These are phyloP conservation scores for Calameuta idolon DNA, from an alignment of 2,888 invertebrate species.

Conservation along the genomic window DNA sequence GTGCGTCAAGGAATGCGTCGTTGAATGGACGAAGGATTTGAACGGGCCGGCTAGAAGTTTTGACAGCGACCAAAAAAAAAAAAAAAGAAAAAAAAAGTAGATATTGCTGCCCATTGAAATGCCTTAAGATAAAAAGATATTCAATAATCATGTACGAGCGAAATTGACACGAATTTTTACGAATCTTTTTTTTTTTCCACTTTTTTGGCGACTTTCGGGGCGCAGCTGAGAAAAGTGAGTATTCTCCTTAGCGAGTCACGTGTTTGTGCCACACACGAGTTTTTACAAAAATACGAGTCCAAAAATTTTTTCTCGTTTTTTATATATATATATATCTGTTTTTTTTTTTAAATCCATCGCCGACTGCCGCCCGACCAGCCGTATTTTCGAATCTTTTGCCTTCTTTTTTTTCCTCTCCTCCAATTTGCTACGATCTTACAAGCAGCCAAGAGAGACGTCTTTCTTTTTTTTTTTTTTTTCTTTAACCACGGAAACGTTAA, in stretches of 20 bases:
- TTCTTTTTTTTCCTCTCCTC: constrained; percentile 27
- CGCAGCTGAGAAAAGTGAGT: constrained; percentile 65
- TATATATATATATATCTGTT: constrained; percentile 18
- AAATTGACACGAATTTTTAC: constrained; percentile 66
- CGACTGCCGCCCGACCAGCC: neutral
- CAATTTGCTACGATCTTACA: neutral
- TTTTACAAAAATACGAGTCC: neutral
- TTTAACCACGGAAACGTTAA: constrained; percentile 5
- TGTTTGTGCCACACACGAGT: constrained; percentile 45
- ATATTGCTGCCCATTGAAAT: constrained; percentile 52
- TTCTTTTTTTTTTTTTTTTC: neutral
- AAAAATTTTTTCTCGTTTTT: constrained; percentile 43
- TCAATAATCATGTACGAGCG: constrained; percentile 56
- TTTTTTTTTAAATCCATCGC: constrained; percentile 40
- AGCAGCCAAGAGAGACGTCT: too few species aligned
- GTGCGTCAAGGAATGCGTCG: neutral
- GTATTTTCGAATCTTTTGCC: constrained; percentile 18
- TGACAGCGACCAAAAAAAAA: constrained; percentile 40
- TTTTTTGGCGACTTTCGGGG: constrained; percentile 67
- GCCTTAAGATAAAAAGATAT: constrained; percentile 38
- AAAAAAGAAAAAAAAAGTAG: too few species aligned
- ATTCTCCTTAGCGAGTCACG: constrained; percentile 56
- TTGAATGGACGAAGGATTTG: constrained; percentile 20
- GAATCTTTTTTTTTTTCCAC: constrained; percentile 62
- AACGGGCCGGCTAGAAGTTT: constrained; percentile 37